Evolutionary conservation across 2,888 invertebrate species (phyloP).

Genomic region (Lumbricus terrestris): DNA sequence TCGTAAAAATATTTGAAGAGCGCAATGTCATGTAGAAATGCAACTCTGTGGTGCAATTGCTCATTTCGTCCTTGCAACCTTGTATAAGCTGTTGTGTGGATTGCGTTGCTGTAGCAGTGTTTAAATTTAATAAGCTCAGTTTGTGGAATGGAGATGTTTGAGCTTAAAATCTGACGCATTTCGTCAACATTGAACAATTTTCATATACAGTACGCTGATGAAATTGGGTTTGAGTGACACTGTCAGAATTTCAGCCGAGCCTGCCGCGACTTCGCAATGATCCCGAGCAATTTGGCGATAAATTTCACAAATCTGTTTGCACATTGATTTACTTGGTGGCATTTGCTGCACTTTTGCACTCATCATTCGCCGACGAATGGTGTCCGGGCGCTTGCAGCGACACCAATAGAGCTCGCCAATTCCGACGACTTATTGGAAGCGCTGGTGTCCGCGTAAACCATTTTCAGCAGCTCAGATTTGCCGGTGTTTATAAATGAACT

Average conservation of each 20-base stretch:
- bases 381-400: not conserved
- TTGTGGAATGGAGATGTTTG: not conserved
- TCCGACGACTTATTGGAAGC: conserved; percentile 8
- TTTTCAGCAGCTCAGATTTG: not conserved
- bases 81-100: not conserved
- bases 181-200: not conserved
- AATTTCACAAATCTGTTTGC: conserved; percentile 17
- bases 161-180: not conserved
- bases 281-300: conserved; percentile 8
- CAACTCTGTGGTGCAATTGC: too few relatives aligned
- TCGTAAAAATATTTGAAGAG: too few relatives aligned
- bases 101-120: not conserved
- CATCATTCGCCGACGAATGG: not conserved
- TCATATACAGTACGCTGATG: not conserved
- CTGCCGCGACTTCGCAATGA: not conserved
- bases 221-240: not conserved
- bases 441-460: not conserved
- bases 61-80: not conserved
- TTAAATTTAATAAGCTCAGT: not conserved
- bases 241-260: not conserved
- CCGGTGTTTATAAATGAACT: not conserved
- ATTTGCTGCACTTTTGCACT: conserved; percentile 9
- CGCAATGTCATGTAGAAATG: too few relatives aligned
- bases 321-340: conserved; percentile 17
- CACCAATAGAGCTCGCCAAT: not conserved